Evolutionary conservation across 2,113 vertebrate genomes (phyloP), one percentile per base, ranked within the genome.

Genomic region (Lophura nycthemera): DNA sequence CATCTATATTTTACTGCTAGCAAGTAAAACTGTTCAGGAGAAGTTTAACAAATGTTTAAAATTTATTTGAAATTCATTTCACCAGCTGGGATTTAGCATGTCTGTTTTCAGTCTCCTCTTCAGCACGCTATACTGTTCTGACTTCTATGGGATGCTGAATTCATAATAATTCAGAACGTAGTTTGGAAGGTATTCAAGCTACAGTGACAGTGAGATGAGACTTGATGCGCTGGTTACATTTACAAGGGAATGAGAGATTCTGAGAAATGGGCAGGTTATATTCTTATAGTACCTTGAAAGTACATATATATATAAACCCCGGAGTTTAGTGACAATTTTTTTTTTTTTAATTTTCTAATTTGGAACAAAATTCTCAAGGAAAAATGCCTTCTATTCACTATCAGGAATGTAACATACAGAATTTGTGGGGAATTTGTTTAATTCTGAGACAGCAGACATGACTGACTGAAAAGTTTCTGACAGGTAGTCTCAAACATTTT

Each of bases 51-150:
- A 95, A 91, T 80, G 67, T 91, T 94, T 94, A 38, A 94, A 95
- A 88, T 88, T 93, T 87, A 94, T 96, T 94, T 95, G 56, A 80
- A 96, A 95, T 92, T 93, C 89, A 92, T 95, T 95, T 91, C 50
- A 91, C 87, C 87, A 95, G 84, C 87, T 96, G 92, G 78, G 72
- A 77, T 1, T 6, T 67, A 86, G 69, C 67, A 83, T 77, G 75
- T 93, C 91, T 95, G 60, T 88, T 93, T 93, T 86, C 87, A 95
- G 91, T 92, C 92, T 96, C 36, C 36, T 36, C 36, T 36, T 36
- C 85, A 88, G 25, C 79, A 83, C 24, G 48, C 34, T 89, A 74
- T 32, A 52, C 45, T 91, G 42, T 69, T 92, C 69, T 3, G 13
- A 64, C 29, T 95, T 83, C 66, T 47, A 94, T 19, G 52, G 50